These are phyloP conservation scores for Bos taurus DNA, from an alignment of 2,113 vertebrate species.

Conservation along the genomic window ARS-UCD2.0 NC_037336.1:100608501-100609000, in stretches of 20 bases:
- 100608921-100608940: too few species aligned
- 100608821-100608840: background rate
- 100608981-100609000: too few species aligned
- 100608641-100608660: background rate
- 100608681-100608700: background rate
- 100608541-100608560: background rate
- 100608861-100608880: background rate
- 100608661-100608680: background rate
- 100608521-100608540: background rate
- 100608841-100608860: background rate
- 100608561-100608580: background rate
- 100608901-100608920: too few species aligned
- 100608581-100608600: background rate
- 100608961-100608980: too few species aligned
- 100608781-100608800: background rate
- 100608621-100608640: background rate
- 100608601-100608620: background rate
- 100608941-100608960: too few species aligned
- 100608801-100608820: background rate
- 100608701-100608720: too few species aligned
- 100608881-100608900: background rate
- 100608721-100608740: background rate
- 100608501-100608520: background rate
- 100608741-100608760: background rate
- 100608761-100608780: background rate